phyloP scores from a whole-genome alignment of 2,888 invertebrate species.

The Apamea monoglypha region DNA sequence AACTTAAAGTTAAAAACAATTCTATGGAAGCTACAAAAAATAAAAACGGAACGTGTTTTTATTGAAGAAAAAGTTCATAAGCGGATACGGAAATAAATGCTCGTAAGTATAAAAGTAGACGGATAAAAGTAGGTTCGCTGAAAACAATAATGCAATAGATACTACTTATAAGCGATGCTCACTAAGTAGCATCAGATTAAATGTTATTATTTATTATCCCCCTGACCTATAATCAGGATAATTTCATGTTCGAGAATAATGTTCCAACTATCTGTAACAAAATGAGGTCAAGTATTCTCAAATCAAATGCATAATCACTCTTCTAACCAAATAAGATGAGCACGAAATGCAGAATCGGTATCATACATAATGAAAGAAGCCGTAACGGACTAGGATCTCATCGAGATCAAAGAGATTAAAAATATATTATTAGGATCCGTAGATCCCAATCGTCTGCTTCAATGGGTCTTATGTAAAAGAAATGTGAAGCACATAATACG shows the following conservation, averaged over 20 bases:
- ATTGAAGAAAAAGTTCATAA: background rate
- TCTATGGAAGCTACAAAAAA: background rate
- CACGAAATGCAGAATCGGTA: constrained; percentile 33
- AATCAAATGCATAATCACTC: constrained; percentile 26
- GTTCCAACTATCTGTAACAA: background rate
- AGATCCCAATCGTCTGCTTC: constrained; percentile 61
- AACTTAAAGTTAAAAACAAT: background rate
- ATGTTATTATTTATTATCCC: background rate
- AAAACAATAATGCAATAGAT: background rate
- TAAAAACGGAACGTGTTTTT: background rate
- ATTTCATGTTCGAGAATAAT: background rate
- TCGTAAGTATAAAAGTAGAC: background rate
- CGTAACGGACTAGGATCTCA: constrained; percentile 43
- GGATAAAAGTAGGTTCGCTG: background rate
- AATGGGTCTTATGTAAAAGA: constrained; percentile 56
- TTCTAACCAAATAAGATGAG: constrained; percentile 32
- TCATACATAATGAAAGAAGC: constrained; percentile 47
- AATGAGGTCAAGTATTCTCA: constrained; percentile 38
- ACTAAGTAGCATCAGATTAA: background rate
- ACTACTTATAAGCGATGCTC: background rate
- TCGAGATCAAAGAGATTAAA: constrained; percentile 67
- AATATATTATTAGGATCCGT: constrained; percentile 66
- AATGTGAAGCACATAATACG: constrained; percentile 52
- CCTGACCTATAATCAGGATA: background rate
- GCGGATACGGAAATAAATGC: background rate